phyloP scores from a whole-genome alignment of 2,113 vertebrate genomes.

The Progne subis region DNA sequence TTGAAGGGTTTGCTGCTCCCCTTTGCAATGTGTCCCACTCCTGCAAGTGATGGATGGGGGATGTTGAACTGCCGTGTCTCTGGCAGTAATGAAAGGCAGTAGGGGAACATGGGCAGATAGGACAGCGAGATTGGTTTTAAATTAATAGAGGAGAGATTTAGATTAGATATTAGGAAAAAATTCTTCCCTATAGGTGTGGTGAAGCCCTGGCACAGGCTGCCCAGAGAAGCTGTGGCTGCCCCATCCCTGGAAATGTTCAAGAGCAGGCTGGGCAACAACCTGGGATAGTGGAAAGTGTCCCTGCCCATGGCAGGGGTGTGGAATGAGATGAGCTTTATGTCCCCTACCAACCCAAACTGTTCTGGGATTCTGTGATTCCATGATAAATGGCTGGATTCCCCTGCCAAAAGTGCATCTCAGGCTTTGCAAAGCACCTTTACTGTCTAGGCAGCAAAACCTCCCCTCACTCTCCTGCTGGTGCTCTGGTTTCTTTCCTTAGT shows the following conservation, averaged over 20 bases:
- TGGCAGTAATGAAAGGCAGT: background rate
- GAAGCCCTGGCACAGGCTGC: background rate
- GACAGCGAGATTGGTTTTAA: background rate
- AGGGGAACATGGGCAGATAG: background rate
- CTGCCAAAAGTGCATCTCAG: background rate
- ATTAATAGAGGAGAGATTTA: background rate
- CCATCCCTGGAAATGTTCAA: background rate
- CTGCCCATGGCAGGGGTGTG: background rate
- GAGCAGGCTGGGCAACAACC: background rate
- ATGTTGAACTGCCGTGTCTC: background rate
- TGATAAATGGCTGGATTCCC: background rate
- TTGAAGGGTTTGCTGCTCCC: background rate
- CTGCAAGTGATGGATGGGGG: background rate
- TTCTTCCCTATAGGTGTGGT: background rate
- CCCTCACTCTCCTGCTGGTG: background rate
- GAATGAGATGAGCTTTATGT: background rate
- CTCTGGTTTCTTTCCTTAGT: background rate
- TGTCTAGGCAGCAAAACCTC: background rate
- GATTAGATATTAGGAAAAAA: background rate
- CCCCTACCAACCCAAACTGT: background rate
- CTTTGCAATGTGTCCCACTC: background rate
- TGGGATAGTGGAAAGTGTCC: accelerated
- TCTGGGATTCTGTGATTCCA: background rate
- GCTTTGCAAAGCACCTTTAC: background rate
- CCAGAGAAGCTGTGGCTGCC: background rate